Evolutionary conservation across 2,888 invertebrate species (phyloP).

Genomic region (Cylindroiulus punctatus): DNA sequence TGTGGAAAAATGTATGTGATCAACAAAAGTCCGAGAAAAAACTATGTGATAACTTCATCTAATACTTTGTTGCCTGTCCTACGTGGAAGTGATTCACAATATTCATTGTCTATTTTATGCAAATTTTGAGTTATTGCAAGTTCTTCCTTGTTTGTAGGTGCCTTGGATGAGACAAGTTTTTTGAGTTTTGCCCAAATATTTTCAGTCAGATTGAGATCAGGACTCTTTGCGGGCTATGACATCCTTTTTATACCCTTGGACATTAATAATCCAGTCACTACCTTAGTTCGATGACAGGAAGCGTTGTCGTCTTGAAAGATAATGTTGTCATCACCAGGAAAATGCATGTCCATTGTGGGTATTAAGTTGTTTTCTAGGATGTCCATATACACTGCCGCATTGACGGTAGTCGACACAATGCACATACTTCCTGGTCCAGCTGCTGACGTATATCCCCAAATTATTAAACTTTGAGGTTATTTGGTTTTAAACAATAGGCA

Average conservation of each 20-base stretch:
- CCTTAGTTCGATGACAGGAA: constrained; percentile 22
- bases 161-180: constrained; percentile 15
- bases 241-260: not conserved
- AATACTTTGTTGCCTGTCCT: not conserved
- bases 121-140: constrained; percentile 18
- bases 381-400: constrained; percentile 49
- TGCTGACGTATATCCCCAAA: not conserved
- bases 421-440: constrained; percentile 50
- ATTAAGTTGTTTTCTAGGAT: constrained; percentile 3
- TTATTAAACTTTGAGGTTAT: not conserved
- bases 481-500: not conserved
- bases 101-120: not conserved
- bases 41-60: constrained; percentile 12
- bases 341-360: constrained; percentile 30
- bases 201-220: not conserved
- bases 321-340: not conserved
- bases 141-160: constrained; percentile 9
- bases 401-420: not conserved
- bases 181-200: constrained; percentile 33
- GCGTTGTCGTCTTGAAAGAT: constrained; percentile 11
- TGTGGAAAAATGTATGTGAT: not conserved
- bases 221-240: not conserved
- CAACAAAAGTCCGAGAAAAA: not conserved
- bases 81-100: not conserved
- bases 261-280: constrained; percentile 27